Evolutionary conservation across 2,797 vertebrate genomes (phyloP).

Genomic region (Xyrichtys novacula): DNA sequence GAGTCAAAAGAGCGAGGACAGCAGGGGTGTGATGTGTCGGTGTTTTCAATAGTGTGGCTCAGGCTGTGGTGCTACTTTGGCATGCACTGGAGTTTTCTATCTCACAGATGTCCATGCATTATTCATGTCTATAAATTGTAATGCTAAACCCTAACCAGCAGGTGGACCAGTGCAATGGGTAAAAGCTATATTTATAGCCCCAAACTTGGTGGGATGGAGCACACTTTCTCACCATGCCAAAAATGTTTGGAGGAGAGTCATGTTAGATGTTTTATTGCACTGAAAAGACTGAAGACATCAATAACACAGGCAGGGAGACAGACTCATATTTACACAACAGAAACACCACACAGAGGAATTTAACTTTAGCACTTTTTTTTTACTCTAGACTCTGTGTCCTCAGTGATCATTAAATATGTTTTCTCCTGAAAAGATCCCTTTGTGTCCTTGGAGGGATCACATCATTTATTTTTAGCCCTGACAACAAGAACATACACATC

Average conservation of each 20-base stretch:
- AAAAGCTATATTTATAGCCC: not conserved
- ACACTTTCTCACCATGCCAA: conserved; percentile 1
- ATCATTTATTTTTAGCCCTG: not conserved
- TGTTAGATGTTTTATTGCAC: conserved; percentile 1
- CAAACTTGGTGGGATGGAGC: conserved; percentile 5
- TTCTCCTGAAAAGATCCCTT: conserved; percentile 12
- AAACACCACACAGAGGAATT: conserved; percentile 20
- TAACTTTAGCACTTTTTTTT: conserved; percentile 9
- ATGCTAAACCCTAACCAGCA: conserved; percentile 61
- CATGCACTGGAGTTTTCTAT: conserved; percentile 44
- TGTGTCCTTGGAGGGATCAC: not conserved
- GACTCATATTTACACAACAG: conserved; percentile 31
- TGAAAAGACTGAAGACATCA: not conserved
- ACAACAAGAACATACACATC: not conserved
- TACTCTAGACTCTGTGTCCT: conserved; percentile 18
- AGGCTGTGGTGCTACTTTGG: conserved; percentile 46
- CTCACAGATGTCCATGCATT: conserved; percentile 62
- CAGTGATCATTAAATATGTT: conserved; percentile 17
- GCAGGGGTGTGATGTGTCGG: conserved; percentile 35
- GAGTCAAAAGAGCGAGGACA: conserved; percentile 7
- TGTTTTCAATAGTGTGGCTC: conserved; percentile 36
- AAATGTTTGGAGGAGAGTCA: not conserved
- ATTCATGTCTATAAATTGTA: conserved; percentile 56
- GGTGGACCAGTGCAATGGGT: conserved; percentile 56
- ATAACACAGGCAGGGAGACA: not conserved